A percentile compares a stretch with the other conserved stretches of the same genome.
phyloP scores from a whole-genome alignment of 2,113 vertebrate species.

The Coptodon rendalli region DNA sequence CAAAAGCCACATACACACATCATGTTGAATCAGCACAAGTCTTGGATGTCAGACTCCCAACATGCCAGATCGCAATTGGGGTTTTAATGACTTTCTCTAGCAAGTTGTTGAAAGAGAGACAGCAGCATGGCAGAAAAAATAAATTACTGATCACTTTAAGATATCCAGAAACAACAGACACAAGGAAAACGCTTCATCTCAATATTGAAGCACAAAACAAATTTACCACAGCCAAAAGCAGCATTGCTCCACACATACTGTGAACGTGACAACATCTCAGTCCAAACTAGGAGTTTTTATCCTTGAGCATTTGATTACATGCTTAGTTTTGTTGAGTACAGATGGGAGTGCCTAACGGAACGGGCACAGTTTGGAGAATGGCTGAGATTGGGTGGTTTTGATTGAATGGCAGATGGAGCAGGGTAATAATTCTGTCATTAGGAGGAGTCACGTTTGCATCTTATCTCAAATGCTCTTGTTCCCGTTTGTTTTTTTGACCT shows the following conservation, averaged over 20 bases:
- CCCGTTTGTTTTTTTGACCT: neutral
- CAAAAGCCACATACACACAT: neutral
- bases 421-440: slow-evolving; percentile 61
- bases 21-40: neutral
- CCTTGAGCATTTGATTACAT: slow-evolving; percentile 31
- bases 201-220: neutral
- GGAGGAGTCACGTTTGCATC: slow-evolving; percentile 4
- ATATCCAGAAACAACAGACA: neutral
- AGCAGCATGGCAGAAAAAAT: neutral
- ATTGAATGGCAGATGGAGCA: slow-evolving; percentile 63
- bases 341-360: slow-evolving; percentile 45
- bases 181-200: neutral
- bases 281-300: neutral
- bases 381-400: slow-evolving; percentile 46
- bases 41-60: neutral
- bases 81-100: neutral
- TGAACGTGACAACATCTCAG: neutral
- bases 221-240: neutral
- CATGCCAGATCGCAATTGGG: neutral
- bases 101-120: neutral
- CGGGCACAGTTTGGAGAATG: neutral
- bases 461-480: neutral
- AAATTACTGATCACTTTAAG: neutral
- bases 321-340: slow-evolving; percentile 21
- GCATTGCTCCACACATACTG: neutral